A percentile compares a stretch with the other conserved stretches of the same genome.
phyloP scores from a whole-genome alignment of 1,140 invertebrate species.

The Solenopsis invicta region DNA sequence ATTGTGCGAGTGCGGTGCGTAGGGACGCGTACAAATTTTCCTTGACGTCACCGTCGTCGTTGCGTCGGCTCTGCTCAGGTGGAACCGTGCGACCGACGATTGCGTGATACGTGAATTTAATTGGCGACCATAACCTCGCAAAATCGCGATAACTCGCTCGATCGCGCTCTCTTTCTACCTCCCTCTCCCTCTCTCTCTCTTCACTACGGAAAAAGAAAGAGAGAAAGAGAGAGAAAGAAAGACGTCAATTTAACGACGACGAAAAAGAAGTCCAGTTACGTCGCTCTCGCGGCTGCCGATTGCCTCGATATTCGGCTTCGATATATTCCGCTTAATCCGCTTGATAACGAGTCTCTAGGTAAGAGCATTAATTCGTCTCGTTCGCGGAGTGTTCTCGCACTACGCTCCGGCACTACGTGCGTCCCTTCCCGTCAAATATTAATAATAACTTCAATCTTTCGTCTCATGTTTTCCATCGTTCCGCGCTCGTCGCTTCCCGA shows the following conservation, averaged over 20 bases:
- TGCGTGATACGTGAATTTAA: slow-evolving; percentile 63
- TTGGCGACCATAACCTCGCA: slow-evolving; percentile 70
- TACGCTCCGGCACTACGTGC: not conserved
- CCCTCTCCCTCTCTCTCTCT: slow-evolving; percentile 5
- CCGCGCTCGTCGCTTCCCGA: not conserved
- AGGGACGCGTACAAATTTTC: not conserved
- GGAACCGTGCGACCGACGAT: slow-evolving; percentile 32
- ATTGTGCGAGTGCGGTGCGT: not conserved
- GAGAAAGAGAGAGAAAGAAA: not conserved
- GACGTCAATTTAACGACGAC: slow-evolving; percentile 38
- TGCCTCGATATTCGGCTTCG: not conserved
- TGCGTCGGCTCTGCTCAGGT: not conserved
- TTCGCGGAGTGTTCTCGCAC: not conserved
- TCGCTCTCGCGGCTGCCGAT: slow-evolving; percentile 11
- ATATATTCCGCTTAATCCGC: slow-evolving; percentile 43
- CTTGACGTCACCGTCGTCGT: not conserved
- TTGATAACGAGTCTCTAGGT: slow-evolving; percentile 62
- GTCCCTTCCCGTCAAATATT: not conserved
- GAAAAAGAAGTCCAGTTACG: slow-evolving; percentile 23
- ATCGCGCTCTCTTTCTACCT: not conserved
- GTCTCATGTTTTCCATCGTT: not conserved
- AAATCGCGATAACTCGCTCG: slow-evolving; percentile 9
- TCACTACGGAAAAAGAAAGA: not conserved
- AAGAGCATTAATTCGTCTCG: slow-evolving; percentile 34
- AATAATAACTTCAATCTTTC: not conserved